phyloP scores from a whole-genome alignment of 1,140 invertebrate species.

The Planococcus citri region DNA sequence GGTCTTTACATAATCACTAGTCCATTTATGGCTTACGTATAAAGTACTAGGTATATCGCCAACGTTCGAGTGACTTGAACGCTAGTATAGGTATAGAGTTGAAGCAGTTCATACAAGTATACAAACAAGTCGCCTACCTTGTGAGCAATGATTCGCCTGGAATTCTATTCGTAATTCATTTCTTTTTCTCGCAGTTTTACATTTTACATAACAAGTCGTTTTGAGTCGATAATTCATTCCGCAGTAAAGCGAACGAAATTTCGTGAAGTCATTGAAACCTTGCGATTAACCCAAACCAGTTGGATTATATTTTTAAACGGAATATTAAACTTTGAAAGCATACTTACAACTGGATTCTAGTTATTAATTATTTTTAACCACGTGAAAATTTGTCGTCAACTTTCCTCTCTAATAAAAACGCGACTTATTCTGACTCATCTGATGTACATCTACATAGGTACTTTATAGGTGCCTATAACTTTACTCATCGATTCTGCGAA shows the following conservation, averaged over 20 bases:
- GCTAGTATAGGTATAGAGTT: background rate
- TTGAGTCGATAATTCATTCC: background rate
- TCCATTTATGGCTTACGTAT: background rate
- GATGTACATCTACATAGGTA: too few relatives aligned
- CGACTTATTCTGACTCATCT: too few relatives aligned
- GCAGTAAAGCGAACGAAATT: background rate
- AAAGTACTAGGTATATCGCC: too few relatives aligned
- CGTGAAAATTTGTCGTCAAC: too few relatives aligned
- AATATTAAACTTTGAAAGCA: background rate
- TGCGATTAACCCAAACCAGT: background rate
- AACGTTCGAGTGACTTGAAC: background rate
- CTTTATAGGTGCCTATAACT: too few relatives aligned
- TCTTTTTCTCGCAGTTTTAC: background rate
- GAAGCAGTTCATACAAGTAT: background rate
- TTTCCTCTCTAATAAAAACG: too few relatives aligned
- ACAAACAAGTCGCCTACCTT: background rate
- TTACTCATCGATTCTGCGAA: too few relatives aligned
- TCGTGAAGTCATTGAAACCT: background rate
- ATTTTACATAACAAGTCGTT: background rate
- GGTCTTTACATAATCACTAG: background rate
- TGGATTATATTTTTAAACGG: background rate
- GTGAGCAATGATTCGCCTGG: conserved; percentile 1
- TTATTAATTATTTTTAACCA: too few relatives aligned
- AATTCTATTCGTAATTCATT: background rate
- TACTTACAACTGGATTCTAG: too few relatives aligned